phyloP scores from a whole-genome alignment of 2,797 vertebrate species.

The Bovichtus variegatus region DNA sequence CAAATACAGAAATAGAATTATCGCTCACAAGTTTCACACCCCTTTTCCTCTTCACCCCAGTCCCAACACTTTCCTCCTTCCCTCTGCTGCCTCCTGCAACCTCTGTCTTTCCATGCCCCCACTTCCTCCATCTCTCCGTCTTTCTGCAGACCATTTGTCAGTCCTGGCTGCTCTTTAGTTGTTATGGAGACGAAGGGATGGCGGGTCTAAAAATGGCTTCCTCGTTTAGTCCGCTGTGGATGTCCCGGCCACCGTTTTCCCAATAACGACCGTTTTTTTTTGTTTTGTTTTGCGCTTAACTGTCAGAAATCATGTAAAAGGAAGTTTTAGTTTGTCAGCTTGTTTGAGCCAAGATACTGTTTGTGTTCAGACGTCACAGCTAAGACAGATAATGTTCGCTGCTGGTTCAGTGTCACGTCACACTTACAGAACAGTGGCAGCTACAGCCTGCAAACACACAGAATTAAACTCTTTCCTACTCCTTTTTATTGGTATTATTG shows the following conservation, averaged over 20 bases:
- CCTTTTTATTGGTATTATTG: neutral
- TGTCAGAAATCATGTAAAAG: neutral
- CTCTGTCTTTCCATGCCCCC: constrained; percentile 49
- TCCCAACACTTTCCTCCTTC: too few relatives aligned
- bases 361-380: neutral
- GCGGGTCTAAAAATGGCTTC: constrained; percentile 67
- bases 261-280: neutral
- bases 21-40: constrained; percentile 57
- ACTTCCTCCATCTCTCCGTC: constrained; percentile 57
- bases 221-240: constrained; percentile 53
- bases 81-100: constrained; percentile 23
- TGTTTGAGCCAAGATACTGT: neutral
- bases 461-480: neutral
- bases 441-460: neutral
- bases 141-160: constrained; percentile 67
- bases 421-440: neutral
- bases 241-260: constrained; percentile 16
- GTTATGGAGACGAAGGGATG: constrained; percentile 71
- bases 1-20: constrained; percentile 69
- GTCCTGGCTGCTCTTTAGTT: constrained; percentile 68
- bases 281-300: constrained; percentile 4
- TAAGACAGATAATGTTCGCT: neutral
- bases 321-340: neutral
- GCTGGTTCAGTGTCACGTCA: neutral
- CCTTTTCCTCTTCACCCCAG: constrained; percentile 6